Evolutionary conservation across 2,113 vertebrate genomes (phyloP), one percentile per base, ranked within the genome.

Genomic region (Neopipo cinnamomea): DNA sequence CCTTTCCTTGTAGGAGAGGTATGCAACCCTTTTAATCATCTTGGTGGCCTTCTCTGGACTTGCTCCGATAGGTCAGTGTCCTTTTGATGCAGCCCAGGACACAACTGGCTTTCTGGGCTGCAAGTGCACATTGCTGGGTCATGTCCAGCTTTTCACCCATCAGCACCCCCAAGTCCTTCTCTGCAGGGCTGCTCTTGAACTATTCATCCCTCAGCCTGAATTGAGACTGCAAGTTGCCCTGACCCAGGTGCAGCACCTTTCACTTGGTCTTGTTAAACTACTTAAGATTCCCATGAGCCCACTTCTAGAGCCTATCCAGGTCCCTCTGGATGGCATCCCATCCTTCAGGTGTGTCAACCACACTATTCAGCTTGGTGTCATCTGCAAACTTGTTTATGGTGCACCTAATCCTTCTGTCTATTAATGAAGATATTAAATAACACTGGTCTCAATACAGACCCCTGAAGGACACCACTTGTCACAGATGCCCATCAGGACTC

Each of bases 21-120:
- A 4, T 8, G 23, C 12, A 33, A 44, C 18, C 18, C 12, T 4
- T 46, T 39, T 77, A 3, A 61, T 44, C 18, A 18, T 22, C 33
- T 33, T 37, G 33, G 22, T 37, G 53, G 4, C 37, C 18, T 23
- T 22, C 9, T 44, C 37, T 59, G 37, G 46, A 23, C 31, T 52
- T 1, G 1, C 2, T 52, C 8, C 11, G 35, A 7, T 17, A 37
- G 2, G 1, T 31, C 4, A 0, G 1, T 22, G 24, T 42, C 37
- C 6, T 44, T 18, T 59, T 35, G 53, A 41, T 59, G 28, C 42
- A 68, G n/a, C 23, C 42, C 35, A 70, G 53, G n/a, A n/a, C 11
- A 33, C 2, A 4, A 28, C 9, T 49, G 35, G 23, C 12, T 49
- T 1, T 70, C 53, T 41, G n/a, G 23, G 17, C 52, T 58, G 28